phyloP scores from a whole-genome alignment of 2,888 invertebrate species.

The Sycophila texana region DNA sequence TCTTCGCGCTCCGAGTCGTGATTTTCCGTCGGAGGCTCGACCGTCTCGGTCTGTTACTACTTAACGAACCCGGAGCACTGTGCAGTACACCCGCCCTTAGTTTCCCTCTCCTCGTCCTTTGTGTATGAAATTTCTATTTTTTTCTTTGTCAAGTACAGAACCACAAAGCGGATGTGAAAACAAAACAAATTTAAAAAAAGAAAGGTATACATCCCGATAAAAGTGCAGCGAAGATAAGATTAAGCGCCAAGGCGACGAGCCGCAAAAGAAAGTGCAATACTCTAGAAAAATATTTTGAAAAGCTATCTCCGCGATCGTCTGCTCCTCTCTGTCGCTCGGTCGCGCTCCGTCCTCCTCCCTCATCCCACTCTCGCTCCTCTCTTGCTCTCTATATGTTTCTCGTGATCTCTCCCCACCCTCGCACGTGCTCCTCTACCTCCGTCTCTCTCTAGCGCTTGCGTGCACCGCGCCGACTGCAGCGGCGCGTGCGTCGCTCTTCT shows the following conservation, averaged over 20 bases:
- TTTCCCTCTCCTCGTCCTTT: not conserved
- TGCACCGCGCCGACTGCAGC: slow-evolving; percentile 61
- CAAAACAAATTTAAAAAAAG: no score
- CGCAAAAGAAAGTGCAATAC: no score
- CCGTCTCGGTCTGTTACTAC: no score
- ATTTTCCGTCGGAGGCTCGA: no score
- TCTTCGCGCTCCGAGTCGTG: slow-evolving; percentile 2
- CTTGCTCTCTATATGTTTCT: not conserved
- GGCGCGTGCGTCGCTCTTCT: slow-evolving; percentile 41
- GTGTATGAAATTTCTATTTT: slow-evolving; percentile 4
- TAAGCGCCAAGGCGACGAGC: no score
- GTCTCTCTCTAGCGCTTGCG: slow-evolving; percentile 52
- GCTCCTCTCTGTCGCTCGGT: not conserved
- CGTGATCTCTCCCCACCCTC: slow-evolving; percentile 15
- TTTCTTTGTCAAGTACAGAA: not conserved
- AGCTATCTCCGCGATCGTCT: not conserved
- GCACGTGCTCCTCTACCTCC: not conserved
- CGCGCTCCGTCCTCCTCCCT: no score
- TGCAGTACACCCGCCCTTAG: no score
- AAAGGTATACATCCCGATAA: not conserved
- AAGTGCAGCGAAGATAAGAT: no score
- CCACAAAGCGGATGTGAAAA: no score
- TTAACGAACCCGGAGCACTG: no score
- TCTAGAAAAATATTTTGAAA: not conserved
- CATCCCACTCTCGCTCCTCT: no score